Conservation (phyloP, 2,888 invertebrate species). For the Lasioglossum villosulum region DNA sequence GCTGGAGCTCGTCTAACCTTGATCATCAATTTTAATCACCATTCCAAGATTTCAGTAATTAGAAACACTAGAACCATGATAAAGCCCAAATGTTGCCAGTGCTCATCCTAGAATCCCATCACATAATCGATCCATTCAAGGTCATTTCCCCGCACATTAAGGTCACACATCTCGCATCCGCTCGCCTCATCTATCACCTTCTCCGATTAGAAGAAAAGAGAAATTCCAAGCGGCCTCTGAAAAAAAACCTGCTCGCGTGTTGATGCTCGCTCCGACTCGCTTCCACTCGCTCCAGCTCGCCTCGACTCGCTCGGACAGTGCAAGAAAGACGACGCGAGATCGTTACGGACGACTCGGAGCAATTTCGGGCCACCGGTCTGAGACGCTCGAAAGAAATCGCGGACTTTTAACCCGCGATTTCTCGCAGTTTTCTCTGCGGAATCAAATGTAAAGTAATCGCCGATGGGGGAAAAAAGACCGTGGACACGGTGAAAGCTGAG, state of each 20-base stretch:
- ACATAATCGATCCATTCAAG: background rate
- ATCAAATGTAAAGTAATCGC: constrained; percentile 63
- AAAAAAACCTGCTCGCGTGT: constrained; percentile 14
- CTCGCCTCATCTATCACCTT: constrained; percentile 14
- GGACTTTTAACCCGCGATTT: constrained; percentile 42
- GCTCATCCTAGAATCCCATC: background rate
- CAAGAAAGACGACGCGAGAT: constrained; percentile 19
- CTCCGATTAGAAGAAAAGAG: constrained; percentile 16
- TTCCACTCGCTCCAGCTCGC: background rate
- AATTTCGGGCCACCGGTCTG: constrained; percentile 42
- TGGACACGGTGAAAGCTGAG: constrained; percentile 64
- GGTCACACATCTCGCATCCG: constrained; percentile 2
- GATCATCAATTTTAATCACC: background rate
- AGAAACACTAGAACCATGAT: background rate
- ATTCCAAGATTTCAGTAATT: background rate
- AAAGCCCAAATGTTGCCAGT: background rate
- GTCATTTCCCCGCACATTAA: constrained; percentile 11
- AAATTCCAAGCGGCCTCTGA: background rate
- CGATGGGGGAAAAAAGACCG: background rate
- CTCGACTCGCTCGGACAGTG: background rate
- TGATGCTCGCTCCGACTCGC: background rate
- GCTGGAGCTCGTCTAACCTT: background rate
- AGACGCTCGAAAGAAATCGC: constrained; percentile 55
- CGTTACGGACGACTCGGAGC: constrained; percentile 29
- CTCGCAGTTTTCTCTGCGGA: constrained; percentile 50